Evolutionary conservation across 2,888 invertebrate genomes (phyloP).

Genomic region (Caenorhabditis panamensis): DNA sequence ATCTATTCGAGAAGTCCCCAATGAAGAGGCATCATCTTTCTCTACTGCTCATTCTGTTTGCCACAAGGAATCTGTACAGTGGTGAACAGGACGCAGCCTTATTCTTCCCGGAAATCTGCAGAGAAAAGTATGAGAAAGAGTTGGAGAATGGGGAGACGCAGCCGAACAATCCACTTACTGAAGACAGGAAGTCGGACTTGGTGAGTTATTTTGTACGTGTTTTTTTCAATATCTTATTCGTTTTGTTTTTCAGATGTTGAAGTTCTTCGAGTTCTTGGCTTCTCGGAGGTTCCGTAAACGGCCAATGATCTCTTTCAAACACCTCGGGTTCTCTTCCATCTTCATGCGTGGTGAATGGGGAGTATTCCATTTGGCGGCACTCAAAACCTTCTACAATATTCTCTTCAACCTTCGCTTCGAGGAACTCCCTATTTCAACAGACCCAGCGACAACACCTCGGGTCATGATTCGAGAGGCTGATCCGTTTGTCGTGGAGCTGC

Average conservation of each 20-base stretch:
- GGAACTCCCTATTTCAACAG: constrained; percentile 61
- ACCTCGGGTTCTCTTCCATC: constrained; percentile 18
- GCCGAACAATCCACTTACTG: background rate
- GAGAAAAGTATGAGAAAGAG: background rate
- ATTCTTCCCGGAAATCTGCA: background rate
- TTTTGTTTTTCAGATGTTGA: constrained; percentile 17
- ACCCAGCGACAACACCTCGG: constrained; percentile 8
- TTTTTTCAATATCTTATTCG: background rate
- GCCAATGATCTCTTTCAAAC: constrained; percentile 8
- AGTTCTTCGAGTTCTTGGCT: constrained; percentile 60
- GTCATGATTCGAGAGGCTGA: constrained; percentile 25
- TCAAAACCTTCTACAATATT: constrained; percentile 63
- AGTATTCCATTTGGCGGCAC: constrained; percentile 31
- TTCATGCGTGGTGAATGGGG: constrained; percentile 64
- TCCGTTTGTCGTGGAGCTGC: constrained; percentile 24
- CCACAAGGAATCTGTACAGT: constrained; percentile 29
- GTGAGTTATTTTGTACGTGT: background rate
- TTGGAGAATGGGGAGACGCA: constrained; percentile 12
- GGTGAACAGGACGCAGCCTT: background rate
- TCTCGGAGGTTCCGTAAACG: constrained; percentile 57
- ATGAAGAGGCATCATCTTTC: constrained; percentile 40
- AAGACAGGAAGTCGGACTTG: constrained; percentile 16
- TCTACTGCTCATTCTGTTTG: constrained; percentile 49
- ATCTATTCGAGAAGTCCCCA: constrained; percentile 14
- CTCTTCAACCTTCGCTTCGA: constrained; percentile 66